Evolutionary conservation across 2,888 invertebrate species (phyloP), one percentile per base, ranked within the genome.

Genomic region (Brachypalpus laphriformis): DNA sequence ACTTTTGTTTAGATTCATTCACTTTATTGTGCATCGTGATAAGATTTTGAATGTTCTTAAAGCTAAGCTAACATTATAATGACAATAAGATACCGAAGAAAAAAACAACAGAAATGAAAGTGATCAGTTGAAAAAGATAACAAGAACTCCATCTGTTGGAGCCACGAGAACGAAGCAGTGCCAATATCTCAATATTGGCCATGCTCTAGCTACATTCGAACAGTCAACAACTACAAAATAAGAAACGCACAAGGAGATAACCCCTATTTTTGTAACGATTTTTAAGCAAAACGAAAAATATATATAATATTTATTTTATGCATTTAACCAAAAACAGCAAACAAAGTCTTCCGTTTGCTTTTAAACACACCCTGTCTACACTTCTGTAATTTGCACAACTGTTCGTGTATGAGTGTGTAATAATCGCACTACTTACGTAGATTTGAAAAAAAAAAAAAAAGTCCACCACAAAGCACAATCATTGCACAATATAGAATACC

Each of bases 401-500:
- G n/a, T 54, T 78, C 11, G 37, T 54, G 11, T 20, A 42, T 83
- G 57, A 78, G 25, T 70, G 56, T 74, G 16, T 47, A 54, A 68
- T 6, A 66, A 82, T 6, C 47, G 68, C 85, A 85, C 70, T 18
- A 16, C 51, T 57, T 63, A 18, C n/a, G 9, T 49, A 56, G 14
- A 28, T 57, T 47, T 42, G 28, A 65, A 18, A n/a, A 37, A 5
- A 45, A 61, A 51, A 18, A 59, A 25, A 14, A 70, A 75, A 70
- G 54, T 66, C 40, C 78, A 83, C 40, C 59, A 54, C 56, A 85
- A 82, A 85, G 85, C 81, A 85, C 85, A 81, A 85, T 61, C 80
- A 85, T 85, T 85, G 85, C 85, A 85, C 85, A 85, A 65, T 85
- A 85, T 85, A 85, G 85, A 85, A 47, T 85, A 81, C 76, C 85